Conservation (phyloP, 2,888 invertebrate species). For the Tenodera sinensis region DNA sequence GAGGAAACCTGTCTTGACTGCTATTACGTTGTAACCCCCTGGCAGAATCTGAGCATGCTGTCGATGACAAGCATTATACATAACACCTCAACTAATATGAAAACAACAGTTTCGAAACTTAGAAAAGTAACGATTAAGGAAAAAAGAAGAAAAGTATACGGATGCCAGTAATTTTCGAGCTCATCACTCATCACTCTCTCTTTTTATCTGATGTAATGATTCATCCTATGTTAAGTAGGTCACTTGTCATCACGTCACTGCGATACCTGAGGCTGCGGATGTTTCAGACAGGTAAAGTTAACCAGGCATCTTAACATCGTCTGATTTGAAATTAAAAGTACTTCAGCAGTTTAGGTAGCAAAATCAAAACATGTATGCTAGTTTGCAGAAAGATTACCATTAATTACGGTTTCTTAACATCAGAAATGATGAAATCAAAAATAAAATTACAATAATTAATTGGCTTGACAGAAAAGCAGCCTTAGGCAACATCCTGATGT, state of each 20-base stretch:
- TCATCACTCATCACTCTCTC: not conserved
- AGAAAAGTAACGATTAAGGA: not conserved
- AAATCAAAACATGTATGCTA: no score
- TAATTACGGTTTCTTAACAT: not conserved
- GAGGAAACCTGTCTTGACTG: not conserved
- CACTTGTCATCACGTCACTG: not conserved
- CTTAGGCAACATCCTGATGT: no score
- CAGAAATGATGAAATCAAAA: not conserved
- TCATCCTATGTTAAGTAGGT: not conserved
- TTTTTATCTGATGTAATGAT: not conserved
- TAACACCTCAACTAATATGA: not conserved
- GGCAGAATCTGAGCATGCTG: not conserved
- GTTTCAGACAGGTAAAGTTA: not conserved
- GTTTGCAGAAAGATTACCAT: no score
- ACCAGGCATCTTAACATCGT: not conserved
- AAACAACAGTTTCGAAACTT: not conserved
- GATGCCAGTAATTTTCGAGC: not conserved
- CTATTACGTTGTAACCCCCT: not conserved
- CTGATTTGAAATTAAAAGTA: not conserved
- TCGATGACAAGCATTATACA: not conserved
- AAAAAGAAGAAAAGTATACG: not conserved
- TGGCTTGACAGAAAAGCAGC: no score
- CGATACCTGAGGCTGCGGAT: not conserved
- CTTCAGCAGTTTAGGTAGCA: not conserved
- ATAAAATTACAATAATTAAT: not conserved